These are phyloP conservation scores for Misgurnus anguillicaudatus DNA, from an alignment of 2,113 vertebrate species.

Conservation along the genomic window DNA sequence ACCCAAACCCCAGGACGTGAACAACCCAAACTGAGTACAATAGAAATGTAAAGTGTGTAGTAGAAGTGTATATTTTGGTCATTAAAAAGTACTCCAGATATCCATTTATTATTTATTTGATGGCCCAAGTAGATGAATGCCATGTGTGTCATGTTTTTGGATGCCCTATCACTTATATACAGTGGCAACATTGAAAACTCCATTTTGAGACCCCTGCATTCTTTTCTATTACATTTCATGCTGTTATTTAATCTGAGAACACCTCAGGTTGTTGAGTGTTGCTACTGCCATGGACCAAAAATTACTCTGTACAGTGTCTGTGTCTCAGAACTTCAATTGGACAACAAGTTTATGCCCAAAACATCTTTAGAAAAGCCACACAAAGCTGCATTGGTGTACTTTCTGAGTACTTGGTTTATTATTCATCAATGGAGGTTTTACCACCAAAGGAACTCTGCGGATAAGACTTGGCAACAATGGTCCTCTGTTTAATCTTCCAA, in stretches of 20 bases:
- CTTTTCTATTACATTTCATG: not conserved
- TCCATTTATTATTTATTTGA: too few species aligned
- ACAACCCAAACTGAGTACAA: not conserved
- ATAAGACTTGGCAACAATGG: not conserved
- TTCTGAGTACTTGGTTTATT: too few species aligned
- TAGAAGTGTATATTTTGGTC: not conserved
- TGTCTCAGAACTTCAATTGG: too few species aligned
- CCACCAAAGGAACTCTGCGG: too few species aligned
- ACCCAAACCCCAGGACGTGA: not conserved
- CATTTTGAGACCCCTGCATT: not conserved
- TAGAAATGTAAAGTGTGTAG: conserved; percentile 3
- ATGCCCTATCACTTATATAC: not conserved
- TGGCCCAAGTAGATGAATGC: not conserved
- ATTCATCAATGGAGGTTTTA: too few species aligned
- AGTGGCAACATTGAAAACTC: not conserved
- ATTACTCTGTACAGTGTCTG: too few species aligned
- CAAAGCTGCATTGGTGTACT: too few species aligned
- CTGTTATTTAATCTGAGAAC: not conserved
- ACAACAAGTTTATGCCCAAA: too few species aligned
- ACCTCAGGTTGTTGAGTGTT: too few species aligned
- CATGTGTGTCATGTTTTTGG: not conserved
- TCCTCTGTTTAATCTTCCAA: not conserved
- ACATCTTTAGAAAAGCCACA: too few species aligned
- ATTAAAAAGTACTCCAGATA: not conserved
- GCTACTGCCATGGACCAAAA: too few species aligned